Conservation (phyloP, 2,797 vertebrate genomes). For the Pangasius sanitwongsei region DNA sequence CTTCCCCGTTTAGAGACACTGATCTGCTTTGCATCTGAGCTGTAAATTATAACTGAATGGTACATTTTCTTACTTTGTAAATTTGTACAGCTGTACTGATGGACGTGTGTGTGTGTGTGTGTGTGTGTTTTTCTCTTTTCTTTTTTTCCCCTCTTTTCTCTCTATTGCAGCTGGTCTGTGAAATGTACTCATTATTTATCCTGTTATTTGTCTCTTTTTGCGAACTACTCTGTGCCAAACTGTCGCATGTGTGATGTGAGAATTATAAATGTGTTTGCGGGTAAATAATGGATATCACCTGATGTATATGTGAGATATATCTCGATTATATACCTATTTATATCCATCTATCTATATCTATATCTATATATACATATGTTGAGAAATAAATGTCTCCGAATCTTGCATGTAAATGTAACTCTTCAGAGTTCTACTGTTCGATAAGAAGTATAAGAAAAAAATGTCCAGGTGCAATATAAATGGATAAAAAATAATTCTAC, state of each 20-base stretch:
- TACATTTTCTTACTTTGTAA: slow-evolving; percentile 17
- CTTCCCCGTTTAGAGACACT: neutral
- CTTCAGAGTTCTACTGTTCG: slow-evolving; percentile 28
- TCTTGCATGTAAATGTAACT: neutral
- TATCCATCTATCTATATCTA: too few relatives aligned
- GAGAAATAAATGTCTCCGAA: neutral
- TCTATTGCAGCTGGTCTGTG: slow-evolving; percentile 53
- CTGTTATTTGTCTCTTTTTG: neutral
- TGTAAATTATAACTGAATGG: neutral
- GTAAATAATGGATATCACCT: neutral
- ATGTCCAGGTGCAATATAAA: slow-evolving; percentile 1
- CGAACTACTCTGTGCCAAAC: slow-evolving; percentile 48
- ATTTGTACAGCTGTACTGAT: slow-evolving; percentile 13
- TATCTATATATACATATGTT: neutral
- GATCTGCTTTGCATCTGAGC: neutral
- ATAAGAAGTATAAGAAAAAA: neutral
- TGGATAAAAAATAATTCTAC: neutral
- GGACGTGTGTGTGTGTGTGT: neutral
- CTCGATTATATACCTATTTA: neutral
- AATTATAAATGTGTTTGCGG: neutral
- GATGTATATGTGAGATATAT: too few relatives aligned
- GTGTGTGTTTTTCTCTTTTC: neutral
- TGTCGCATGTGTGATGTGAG: neutral
- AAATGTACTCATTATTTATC: slow-evolving; percentile 4
- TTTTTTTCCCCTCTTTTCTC: too few relatives aligned